Base-by-base conservation (phyloP, 2,113 vertebrate genomes). In the Stomatorhinus ivindoensis region DNA sequence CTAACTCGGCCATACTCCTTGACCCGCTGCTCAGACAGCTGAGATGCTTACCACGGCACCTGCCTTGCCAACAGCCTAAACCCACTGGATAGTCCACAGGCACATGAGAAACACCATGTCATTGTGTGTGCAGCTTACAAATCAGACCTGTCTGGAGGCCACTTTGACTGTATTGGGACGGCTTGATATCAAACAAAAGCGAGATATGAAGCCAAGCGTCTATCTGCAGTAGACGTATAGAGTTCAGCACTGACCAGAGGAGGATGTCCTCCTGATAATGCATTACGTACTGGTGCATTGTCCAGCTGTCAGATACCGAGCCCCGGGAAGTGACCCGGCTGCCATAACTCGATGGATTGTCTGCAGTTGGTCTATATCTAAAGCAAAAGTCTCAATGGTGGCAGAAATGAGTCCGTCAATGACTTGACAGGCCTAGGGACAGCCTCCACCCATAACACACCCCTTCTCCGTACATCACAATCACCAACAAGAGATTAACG, bases 261-360 rank as follows among this genome's bases (percentile, higher is more conserved):
- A 94, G 92, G 92, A 93, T 92, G 91, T 93, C 91, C 91, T 93
- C 87, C 91, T 90, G 92, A 94, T 93, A 92, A 90, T 73, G 91
- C 89, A 65, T 15, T 8, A 50, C 5, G 24, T 6, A 48, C 11
- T 1, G 4, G 21, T 2, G 21, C 47, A 86, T 86, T 86, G 83
- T 86, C 83, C 44, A 86, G 83, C 24, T 86, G 44, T 27, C 83
- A 19, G 3, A 24, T 48, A 31, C 44, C n/a, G 21, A 10, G 47
- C 19, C 13, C 10, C 83, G 31, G 44, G 44, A 86, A 48, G 47
- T 27, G 9, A 44, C 7, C 7, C 2, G 24, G 3, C 2, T 13
- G 24, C 47, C 44, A 86, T 50, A 48, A 50, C 47, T 86, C 44
- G 44, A 24, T 80, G 73, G 73, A 80, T 8, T 42, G 73, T 42